Base-by-base conservation (phyloP, 1,140 invertebrate species). In the Nixonia krombeini region DNA sequence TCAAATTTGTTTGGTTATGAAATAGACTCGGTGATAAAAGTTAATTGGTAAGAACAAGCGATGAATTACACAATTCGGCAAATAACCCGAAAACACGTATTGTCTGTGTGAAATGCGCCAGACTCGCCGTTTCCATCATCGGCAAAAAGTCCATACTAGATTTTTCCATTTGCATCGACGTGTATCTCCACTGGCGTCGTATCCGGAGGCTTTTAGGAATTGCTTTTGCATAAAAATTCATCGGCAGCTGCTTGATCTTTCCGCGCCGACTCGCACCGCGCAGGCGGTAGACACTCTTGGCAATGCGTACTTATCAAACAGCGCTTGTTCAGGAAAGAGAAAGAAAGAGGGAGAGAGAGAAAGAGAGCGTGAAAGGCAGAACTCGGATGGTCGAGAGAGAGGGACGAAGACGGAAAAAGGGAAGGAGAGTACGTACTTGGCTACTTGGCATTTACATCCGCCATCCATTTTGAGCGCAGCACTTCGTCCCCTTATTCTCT, bases 401-500 rank as follows among this genome's bases (percentile, higher is more conserved):
- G 15, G 23, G 10, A 35, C 4, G 21, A 45, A 13, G 23, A 26
- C 4, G 26, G 18, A 45, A 17, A 40, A 13, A 21, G 10, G 41
- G 12, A 21, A 31, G 45, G 25, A 57, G 33, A 41, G 35, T 21
- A 49, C 44, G 55, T 58, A 70, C 72, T 75, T 74, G 72, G 70
- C 72, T 74, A 75, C 62, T 74, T 74, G 72, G 61, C 72, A 75
- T 75, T 75, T 75, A 75, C 72, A 74, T 74, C 72, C 73, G 65
- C 64, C 73, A 75, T 75, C 72, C 73, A 75, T 75, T 75, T 75
- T 73, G 65, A 64, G 58, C 68, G 50, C 51, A 58, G 52, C 62
- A 67, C 71, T 73, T 65, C 47, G 65, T 41, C 13, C 35, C 37
- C 62, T 46, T 67, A 70, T 74, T 67, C 65, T 73, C 61, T 58